Conservation (phyloP, 2,888 invertebrate species). For the Ceraclea dissimilis region DNA sequence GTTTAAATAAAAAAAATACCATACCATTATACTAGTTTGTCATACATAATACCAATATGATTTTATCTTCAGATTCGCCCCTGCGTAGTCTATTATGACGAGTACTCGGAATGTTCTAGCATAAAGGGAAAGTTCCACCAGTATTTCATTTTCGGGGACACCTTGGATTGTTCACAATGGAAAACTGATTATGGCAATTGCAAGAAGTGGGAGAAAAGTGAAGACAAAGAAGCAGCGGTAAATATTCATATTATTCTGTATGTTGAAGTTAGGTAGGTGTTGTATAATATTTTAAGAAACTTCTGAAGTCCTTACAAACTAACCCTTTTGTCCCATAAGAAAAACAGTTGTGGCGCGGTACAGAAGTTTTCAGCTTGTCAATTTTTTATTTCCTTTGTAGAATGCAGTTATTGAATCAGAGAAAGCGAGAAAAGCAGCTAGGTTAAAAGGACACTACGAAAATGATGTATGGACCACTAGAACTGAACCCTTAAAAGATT, state of each 20-base stretch:
- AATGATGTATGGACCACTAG: conserved; percentile 79
- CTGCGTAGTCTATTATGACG: conserved; percentile 72
- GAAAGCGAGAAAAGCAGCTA: conserved; percentile 50
- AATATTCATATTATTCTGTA: not conserved
- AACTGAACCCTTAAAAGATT: conserved; percentile 66
- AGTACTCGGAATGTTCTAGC: conserved; percentile 73
- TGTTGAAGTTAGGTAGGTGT: no score
- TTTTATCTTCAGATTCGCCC: conserved; percentile 58
- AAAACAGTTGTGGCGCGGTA: no score
- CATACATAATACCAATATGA: no score
- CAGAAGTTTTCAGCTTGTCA: no score
- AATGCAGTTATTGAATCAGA: conserved; percentile 56
- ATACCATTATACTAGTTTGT: no score
- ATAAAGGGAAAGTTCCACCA: conserved; percentile 74
- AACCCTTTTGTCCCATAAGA: no score
- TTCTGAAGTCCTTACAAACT: no score
- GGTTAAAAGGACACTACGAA: conserved; percentile 58
- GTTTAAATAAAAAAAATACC: no score
- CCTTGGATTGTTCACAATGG: conserved; percentile 72
- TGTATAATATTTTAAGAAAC: no score
- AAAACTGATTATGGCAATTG: conserved; percentile 71
- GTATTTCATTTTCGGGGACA: conserved; percentile 72
- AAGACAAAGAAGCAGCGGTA: conserved; percentile 62
- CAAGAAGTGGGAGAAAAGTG: conserved; percentile 53
- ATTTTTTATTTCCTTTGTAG: conserved; percentile 43